Evolutionary conservation across 2,113 vertebrate genomes (phyloP).

Genomic region (sheep (Ovis aries)): ARS-UI_Ramb_v3.0 NC_056066.1:37735001-37735500

Average conservation of each 20-base stretch:
- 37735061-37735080: not conserved
- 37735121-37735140: no score
- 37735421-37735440: not conserved
- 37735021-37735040: not conserved
- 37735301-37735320: not conserved
- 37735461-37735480: not conserved
- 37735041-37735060: not conserved
- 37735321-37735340: not conserved
- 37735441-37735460: not conserved
- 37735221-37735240: not conserved
- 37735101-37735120: rapidly evolving
- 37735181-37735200: not conserved
- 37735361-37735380: not conserved
- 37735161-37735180: not conserved
- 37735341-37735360: not conserved
- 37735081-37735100: rapidly evolving
- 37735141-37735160: not conserved
- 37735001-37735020: not conserved
- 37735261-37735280: not conserved
- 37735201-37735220: not conserved
- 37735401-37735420: not conserved
- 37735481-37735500: not conserved
- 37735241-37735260: not conserved
- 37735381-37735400: not conserved
- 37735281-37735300: not conserved